Base-by-base conservation (phyloP, 2,797 vertebrate genomes). In the Paramormyrops hopkinsi region DNA sequence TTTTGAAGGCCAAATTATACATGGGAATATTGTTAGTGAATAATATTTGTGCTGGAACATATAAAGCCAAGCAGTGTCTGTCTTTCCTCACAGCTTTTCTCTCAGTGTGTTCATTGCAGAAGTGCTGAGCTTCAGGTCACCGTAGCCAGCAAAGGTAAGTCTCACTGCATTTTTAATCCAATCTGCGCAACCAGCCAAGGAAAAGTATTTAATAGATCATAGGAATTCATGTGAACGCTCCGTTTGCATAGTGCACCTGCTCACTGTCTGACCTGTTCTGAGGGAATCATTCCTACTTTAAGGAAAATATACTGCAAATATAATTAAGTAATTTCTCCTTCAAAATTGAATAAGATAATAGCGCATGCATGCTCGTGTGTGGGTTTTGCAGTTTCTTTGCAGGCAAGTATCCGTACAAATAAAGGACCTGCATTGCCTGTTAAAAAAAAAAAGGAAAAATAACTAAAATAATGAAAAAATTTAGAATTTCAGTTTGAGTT, bases 71-170 rank as follows among this genome's bases (percentile, higher is more conserved):
- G 79, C 19, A 9, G 62, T 51, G 1, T 87, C n/a, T 89, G 46
- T 88, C 17, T 83, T 44, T 41, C 59, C 82, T 88, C 83, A 19
- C 90, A 92, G 90, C 89, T 91, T 90, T 92, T 89, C 88, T 92
- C 90, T 48, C 88, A 91, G 91, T 91, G 91, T 50, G 89, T 91
- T 87, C 62, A 89, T 22, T 89, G 90, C 89, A 91, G 88, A 90
- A 87, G 88, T 89, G 85, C 59, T 69, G 90, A 91, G 88, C 90
- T 79, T 22, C 91, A 92, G 90, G 89, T 92, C 54, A 83, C 89
- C 17, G 82, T 69, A 51, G 51, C 88, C 46, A 82, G 89, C 85
- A 65, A 56, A 29, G 87, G 90, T 92, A 89, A 90, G 91, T 89
- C 17, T 19, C 76, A n/a, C n/a, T 86, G 29, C 88, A 59, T 88